Evolutionary conservation across 1,140 invertebrate genomes (phyloP).

Genomic region (Neodiprion pinetum): DNA sequence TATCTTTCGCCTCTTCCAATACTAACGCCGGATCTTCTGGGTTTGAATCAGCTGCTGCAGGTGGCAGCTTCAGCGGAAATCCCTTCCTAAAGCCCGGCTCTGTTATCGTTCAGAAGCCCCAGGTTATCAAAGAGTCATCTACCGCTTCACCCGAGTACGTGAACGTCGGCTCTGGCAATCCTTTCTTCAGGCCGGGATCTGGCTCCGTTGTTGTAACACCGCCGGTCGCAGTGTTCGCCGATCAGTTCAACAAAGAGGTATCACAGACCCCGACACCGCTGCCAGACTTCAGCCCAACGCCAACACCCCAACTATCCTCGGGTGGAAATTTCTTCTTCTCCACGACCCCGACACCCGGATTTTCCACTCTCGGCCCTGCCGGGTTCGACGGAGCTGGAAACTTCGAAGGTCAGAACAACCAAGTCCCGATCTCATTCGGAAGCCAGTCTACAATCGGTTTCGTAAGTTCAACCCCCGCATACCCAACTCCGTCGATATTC

Average conservation of each 20-base stretch:
- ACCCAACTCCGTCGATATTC: not conserved
- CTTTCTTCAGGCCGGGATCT: conserved; percentile 32
- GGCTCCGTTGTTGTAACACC: conserved; percentile 29
- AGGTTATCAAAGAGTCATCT: not conserved
- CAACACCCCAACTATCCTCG: too few species aligned
- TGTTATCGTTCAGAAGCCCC: not conserved
- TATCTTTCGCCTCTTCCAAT: conserved; percentile 1
- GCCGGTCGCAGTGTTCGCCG: not conserved
- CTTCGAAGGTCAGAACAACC: not conserved
- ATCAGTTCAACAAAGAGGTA: not conserved
- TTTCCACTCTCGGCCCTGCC: too few species aligned
- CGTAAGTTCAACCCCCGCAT: not conserved
- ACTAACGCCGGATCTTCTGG: conserved; percentile 9
- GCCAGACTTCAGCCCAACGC: not conserved
- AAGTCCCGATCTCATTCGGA: not conserved
- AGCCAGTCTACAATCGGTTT: not conserved
- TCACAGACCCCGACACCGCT: not conserved
- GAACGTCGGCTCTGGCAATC: conserved; percentile 5
- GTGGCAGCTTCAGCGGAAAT: conserved; percentile 19
- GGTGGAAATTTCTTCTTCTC: too few species aligned
- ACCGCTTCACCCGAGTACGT: not conserved
- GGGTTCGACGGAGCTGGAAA: too few species aligned
- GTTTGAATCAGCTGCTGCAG: conserved; percentile 11
- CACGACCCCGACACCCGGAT: too few species aligned
- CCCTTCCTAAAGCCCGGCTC: conserved; percentile 24